Percentiles rank a stretch among this genome's conserved stretches.
phyloP scores from a whole-genome alignment of 53 echinoderm and acorn worm species.

The Mesocentrotus franciscanus region DNA sequence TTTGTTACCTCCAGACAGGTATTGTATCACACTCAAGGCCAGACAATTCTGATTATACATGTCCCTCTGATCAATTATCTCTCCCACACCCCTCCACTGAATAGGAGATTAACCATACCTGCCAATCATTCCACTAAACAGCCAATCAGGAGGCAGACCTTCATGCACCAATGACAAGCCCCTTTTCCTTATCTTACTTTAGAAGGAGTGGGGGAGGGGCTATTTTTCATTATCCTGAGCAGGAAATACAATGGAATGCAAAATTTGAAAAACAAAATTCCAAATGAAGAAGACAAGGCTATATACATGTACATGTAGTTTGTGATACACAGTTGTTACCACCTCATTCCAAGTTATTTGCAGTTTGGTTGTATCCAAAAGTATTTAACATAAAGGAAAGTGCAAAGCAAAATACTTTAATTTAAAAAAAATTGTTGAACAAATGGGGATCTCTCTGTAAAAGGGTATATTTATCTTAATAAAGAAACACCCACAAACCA shows the following conservation, averaged over 20 bases:
- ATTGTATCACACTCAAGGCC: conserved; percentile 48
- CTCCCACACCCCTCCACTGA: background rate
- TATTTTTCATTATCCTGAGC: background rate
- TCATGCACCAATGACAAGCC: conserved; percentile 33
- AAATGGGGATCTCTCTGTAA: too few relatives aligned
- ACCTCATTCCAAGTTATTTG: too few relatives aligned
- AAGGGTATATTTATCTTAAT: too few relatives aligned
- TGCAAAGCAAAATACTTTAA: too few relatives aligned
- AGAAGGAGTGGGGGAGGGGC: background rate
- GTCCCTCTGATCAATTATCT: conserved; percentile 12
- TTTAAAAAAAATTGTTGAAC: too few relatives aligned
- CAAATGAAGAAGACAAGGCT: background rate
- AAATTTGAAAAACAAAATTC: background rate
- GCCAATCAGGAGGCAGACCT: conserved; percentile 36
- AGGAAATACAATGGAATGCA: conserved; percentile 8
- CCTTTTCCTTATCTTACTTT: background rate
- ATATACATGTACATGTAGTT: too few relatives aligned
- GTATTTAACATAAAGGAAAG: too few relatives aligned
- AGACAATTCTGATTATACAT: conserved; percentile 17
- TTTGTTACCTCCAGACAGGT: conserved; percentile 47
- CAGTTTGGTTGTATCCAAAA: too few relatives aligned
- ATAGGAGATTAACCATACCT: background rate
- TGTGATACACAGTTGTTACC: too few relatives aligned
- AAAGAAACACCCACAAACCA: too few relatives aligned
- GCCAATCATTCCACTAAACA: background rate